Conservation (phyloP, 2,888 invertebrate genomes). For the Scelioninae gen. 2 region DNA sequence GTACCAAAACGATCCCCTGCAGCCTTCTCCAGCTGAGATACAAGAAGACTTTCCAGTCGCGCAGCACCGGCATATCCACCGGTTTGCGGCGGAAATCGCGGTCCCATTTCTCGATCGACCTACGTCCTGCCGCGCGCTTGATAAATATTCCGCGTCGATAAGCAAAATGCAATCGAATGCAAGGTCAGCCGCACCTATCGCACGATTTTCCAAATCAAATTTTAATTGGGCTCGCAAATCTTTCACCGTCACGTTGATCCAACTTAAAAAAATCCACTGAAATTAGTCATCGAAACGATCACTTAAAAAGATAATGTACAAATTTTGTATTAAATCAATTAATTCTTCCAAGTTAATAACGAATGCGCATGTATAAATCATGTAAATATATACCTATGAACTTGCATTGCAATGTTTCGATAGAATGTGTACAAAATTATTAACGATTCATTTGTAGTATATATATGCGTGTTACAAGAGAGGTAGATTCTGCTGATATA, state of each 20-base stretch:
- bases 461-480: too few species aligned
- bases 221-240: conserved; percentile 1
- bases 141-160: conserved; percentile 54
- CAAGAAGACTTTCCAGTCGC: conserved; percentile 50
- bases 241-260: background rate
- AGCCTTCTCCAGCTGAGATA: conserved; percentile 39
- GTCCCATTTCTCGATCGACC: conserved; percentile 57
- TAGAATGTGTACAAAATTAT: too few species aligned
- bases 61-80: conserved; percentile 23
- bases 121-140: conserved; percentile 38
- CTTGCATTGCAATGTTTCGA: too few species aligned
- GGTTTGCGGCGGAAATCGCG: conserved; percentile 53
- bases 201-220: conserved; percentile 8
- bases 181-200: conserved; percentile 51
- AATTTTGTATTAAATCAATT: too few species aligned
- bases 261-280: background rate
- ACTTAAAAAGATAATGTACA: background rate
- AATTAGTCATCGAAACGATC: background rate
- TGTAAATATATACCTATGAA: too few species aligned
- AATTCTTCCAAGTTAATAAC: too few species aligned
- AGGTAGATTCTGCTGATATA: background rate
- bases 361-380: too few species aligned
- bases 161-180: conserved; percentile 46
- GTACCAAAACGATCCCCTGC: conserved; percentile 37
- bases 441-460: too few species aligned